Conservation (phyloP, 2,113 vertebrate species). For the Sclerurus mexicanus region DNA sequence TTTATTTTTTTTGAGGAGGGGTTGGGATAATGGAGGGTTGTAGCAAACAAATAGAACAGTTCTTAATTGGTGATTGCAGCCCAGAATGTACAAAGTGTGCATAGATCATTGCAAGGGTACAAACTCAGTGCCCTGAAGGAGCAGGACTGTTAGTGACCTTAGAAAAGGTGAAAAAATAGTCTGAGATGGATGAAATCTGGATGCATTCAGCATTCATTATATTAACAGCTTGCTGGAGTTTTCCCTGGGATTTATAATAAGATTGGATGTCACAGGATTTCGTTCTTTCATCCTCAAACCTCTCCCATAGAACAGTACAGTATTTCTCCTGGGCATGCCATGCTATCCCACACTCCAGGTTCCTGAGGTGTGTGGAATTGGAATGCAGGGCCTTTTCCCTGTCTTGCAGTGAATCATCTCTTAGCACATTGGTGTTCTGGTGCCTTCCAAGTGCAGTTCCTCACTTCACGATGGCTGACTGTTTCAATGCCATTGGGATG, state of each 20-base stretch:
- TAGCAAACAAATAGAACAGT: neutral
- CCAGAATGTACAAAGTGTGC: neutral
- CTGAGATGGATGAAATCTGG: neutral
- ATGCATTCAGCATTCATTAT: neutral
- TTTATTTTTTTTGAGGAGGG: neutral
- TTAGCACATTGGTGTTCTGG: neutral
- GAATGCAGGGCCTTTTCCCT: neutral
- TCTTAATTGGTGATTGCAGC: neutral
- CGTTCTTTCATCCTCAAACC: neutral
- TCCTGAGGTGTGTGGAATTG: neutral
- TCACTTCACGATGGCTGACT: accelerated
- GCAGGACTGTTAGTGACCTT: neutral
- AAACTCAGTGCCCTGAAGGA: neutral
- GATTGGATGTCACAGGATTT: neutral
- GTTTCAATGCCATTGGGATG: neutral
- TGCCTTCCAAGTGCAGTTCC: neutral
- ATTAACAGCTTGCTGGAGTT: neutral
- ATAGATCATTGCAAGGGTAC: neutral
- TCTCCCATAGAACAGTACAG: neutral
- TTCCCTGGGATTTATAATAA: neutral
- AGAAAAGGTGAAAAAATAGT: neutral
- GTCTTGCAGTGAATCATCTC: neutral
- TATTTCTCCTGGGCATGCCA: neutral
- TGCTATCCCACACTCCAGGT: neutral
- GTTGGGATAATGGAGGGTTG: neutral